phyloP scores from a whole-genome alignment of 2,113 vertebrate species.

The Podarcis cretensis region DNA sequence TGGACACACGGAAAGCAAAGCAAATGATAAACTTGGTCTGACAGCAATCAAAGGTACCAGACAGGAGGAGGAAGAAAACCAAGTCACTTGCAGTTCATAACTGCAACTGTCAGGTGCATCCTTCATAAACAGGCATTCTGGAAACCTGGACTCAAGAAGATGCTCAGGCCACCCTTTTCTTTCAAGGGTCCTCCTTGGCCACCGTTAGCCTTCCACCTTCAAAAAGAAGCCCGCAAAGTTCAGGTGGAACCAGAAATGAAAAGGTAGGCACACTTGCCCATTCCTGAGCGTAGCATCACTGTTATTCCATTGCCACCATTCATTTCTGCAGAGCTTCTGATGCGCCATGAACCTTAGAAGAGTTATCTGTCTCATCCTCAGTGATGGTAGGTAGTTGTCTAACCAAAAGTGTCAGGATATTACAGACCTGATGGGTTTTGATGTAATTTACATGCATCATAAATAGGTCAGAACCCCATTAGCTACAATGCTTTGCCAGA shows the following conservation, averaged over 20 bases:
- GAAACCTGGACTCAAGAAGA: background rate
- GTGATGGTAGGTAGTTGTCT: background rate
- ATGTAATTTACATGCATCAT: background rate
- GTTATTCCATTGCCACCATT: background rate
- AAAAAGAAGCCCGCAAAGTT: background rate
- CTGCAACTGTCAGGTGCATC: background rate
- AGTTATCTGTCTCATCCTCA: no score
- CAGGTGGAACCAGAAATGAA: background rate
- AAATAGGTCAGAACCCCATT: background rate
- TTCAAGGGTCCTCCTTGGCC: background rate
- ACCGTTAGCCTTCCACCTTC: background rate
- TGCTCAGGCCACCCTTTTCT: background rate
- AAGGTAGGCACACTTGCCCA: background rate
- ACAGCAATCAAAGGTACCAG: conserved; percentile 42
- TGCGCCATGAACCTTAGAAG: background rate
- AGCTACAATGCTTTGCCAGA: background rate
- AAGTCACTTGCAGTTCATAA: background rate
- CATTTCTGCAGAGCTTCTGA: background rate
- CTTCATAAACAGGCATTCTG: background rate
- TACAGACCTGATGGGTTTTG: background rate
- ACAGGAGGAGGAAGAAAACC: background rate
- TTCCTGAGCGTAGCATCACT: background rate
- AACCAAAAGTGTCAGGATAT: background rate
- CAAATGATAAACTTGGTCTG: conserved; percentile 52
- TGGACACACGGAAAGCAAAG: conserved; percentile 49